These are phyloP conservation scores for Paguma larvata DNA, from an alignment of 2,797 vertebrate species.

Conservation along the genomic window DNA sequence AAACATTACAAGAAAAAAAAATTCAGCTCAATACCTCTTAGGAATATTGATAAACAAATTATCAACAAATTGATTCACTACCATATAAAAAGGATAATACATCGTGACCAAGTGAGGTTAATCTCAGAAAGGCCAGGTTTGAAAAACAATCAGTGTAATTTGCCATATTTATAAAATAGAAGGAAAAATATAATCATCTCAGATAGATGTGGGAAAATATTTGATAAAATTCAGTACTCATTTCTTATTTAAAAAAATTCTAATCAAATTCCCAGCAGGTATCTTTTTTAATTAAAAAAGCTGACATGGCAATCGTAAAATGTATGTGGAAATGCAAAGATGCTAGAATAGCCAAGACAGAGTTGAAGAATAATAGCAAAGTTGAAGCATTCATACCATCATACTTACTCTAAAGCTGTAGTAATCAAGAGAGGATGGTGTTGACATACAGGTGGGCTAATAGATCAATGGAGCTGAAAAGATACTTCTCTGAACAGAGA, in stretches of 20 bases:
- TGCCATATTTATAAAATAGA: background rate
- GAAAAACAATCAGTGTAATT: background rate
- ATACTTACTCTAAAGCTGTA: background rate
- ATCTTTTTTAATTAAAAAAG: conserved; percentile 53
- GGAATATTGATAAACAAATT: background rate
- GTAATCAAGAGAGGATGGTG: background rate
- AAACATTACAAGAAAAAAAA: background rate
- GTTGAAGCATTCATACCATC: background rate
- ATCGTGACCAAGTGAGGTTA: background rate
- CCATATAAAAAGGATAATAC: background rate
- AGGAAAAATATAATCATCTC: background rate
- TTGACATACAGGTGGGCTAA: background rate
- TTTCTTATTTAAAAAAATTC: background rate
- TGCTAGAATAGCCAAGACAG: background rate
- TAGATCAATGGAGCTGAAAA: background rate
- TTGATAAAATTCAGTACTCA: background rate
- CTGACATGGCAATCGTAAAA: background rate
- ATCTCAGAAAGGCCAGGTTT: conserved; percentile 15
- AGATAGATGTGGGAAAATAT: background rate
- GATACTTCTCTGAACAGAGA: background rate
- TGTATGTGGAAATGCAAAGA: conserved; percentile 4
- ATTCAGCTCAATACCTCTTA: background rate
- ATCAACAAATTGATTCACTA: background rate
- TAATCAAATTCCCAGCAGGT: background rate
- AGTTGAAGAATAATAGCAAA: background rate